These are phyloP conservation scores for Schlechtendalia chinensis DNA, from an alignment of 1,140 invertebrate species.

Conservation along the genomic window DNA sequence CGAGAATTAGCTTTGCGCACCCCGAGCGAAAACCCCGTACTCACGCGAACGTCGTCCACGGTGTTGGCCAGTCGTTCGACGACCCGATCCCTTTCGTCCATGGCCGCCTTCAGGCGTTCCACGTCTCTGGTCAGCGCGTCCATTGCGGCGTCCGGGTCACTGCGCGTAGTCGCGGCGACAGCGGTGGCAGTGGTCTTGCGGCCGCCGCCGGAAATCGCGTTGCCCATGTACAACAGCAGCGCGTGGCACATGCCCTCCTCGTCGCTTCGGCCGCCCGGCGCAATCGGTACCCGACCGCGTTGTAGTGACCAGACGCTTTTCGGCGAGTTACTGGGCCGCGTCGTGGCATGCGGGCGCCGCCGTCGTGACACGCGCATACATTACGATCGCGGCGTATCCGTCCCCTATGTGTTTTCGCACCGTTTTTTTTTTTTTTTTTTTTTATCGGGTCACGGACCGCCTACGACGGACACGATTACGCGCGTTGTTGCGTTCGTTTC, in stretches of 20 bases:
- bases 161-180: neutral
- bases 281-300: neutral
- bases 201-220: neutral
- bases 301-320: no score
- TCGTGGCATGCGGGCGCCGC: neutral
- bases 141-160: neutral
- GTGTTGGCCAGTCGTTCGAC: neutral
- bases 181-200: neutral
- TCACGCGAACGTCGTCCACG: constrained; percentile 38
- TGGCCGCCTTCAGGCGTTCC: neutral
- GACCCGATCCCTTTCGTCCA: constrained; percentile 18
- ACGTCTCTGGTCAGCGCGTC: constrained; percentile 12
- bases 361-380: neutral
- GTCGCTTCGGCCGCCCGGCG: neutral
- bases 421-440: neutral
- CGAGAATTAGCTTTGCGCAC: no score
- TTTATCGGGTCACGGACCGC: constrained; percentile 13
- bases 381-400: neutral
- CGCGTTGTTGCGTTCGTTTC: no score
- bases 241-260: constrained; percentile 21
- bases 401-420: neutral
- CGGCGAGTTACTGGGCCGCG: no score
- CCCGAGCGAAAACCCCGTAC: neutral
- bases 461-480: constrained; percentile 17
- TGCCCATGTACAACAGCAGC: constrained; percentile 35